These are phyloP conservation scores for Papilio glaucus DNA, from an alignment of 1,140 invertebrate genomes.

Conservation along the genomic window DNA sequence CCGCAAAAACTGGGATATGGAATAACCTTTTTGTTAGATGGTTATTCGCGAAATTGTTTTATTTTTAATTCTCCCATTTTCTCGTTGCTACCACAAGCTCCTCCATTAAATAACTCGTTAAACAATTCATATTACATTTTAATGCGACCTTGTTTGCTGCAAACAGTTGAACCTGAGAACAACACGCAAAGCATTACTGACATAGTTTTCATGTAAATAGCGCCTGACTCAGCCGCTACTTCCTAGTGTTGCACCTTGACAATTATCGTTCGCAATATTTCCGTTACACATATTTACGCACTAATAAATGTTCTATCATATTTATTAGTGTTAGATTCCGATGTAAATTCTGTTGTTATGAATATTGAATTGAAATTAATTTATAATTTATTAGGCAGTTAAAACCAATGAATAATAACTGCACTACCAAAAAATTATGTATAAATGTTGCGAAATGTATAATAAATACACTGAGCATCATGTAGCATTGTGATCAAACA, in stretches of 20 bases:
- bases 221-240: slow-evolving; percentile 7
- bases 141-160: not conserved
- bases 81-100: too few relatives aligned
- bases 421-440: too few relatives aligned
- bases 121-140: too few relatives aligned
- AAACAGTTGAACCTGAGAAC: not conserved
- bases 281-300: slow-evolving; percentile 7
- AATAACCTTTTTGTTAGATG: too few relatives aligned
- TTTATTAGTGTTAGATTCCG: slow-evolving; percentile 1
- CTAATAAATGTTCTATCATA: not conserved
- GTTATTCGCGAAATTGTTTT: too few relatives aligned
- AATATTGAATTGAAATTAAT: not conserved
- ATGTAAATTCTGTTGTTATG: not conserved
- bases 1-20: too few relatives aligned
- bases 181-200: slow-evolving; percentile 6
- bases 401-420: not conserved
- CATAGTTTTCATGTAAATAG: slow-evolving; percentile 37
- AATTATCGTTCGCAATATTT: slow-evolving; percentile 21
- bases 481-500: too few relatives aligned
- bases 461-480: too few relatives aligned
- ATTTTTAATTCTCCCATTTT: too few relatives aligned
- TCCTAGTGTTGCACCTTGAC: slow-evolving; percentile 31
- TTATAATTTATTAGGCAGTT: not conserved
- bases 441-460: too few relatives aligned
- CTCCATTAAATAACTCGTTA: too few relatives aligned